Base-by-base conservation (phyloP, 2,797 vertebrate genomes). In the Platalea minor region DNA sequence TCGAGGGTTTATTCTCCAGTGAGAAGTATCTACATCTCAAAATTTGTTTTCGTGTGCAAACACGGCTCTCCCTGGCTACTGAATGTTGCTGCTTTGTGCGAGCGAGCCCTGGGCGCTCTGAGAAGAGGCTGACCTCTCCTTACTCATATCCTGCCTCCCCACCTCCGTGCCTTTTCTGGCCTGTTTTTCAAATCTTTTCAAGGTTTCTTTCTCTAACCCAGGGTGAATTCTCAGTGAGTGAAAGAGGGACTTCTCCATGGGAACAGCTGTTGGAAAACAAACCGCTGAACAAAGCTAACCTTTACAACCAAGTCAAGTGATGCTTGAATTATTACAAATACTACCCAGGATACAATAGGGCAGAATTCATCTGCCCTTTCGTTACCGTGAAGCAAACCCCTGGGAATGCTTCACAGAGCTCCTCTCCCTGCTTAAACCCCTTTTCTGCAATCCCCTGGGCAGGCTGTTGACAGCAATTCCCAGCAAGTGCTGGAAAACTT, bases 201-300 rank as follows among this genome's bases (percentile, higher is more conserved):
- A 80, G 48, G 57, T 77, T 94, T 88, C 67, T 91, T 93, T 87
- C 90, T 94, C 60, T 91, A 83, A 63, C 69, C 57, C 67, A 63
- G 85, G 50, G 73, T 93, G 95, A 95, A 96, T 96, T 96, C 84
- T 86, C 73, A 10, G 13, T 63, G 63, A 94, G 68, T 78, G 90
- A 92, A 95, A 95, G 81, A 91, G 67, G 53, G 73, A 84, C 70
- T 95, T 97, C 94, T 95, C 97, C 97, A 96, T 97, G 97, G 97
- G 95, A 97, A 97, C 96, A 94, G 80, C 93, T 91, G 59, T 73
- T 86, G 67, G 81, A 89, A 97, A 97, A 95, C 93, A 97, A 97
- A 80, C 83, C 70, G 41, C 25, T 0, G n/a, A 88, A 95, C 93
- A 97, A 95, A 96, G 95, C 96, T 96, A 97, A 96, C 94, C 95